Evolutionary conservation across 2,113 vertebrate species (phyloP), one percentile per base, ranked within the genome.

Genomic region (Monopterus albus): DNA sequence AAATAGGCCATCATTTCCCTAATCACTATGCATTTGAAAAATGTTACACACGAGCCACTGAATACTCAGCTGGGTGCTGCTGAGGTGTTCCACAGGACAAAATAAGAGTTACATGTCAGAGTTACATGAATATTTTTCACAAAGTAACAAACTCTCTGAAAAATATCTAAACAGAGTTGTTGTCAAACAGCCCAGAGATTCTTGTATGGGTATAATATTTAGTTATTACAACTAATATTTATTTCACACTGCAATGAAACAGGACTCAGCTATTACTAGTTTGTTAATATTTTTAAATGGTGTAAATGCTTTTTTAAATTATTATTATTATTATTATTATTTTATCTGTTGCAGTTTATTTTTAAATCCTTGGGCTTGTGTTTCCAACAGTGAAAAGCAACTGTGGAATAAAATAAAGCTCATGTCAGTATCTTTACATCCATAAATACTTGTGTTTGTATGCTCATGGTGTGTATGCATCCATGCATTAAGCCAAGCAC

Each of bases 71-170:
- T 39, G 31, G 31, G 51, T 71, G 40, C 42, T 49, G 50, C 46
- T 51, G 64, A 78, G 45, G 10, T 31, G 31, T 65, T 70, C 35
- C 53, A 33, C 51, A 46, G 75, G 59, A 61, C 69, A 69, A 72
- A 67, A 56, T 66, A 73, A 68, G 23, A 17, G 72, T 71, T 66
- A 66, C 71, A n/a, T n/a, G n/a, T n/a, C n/a, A n/a, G n/a, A n/a
- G n/a, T n/a, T n/a, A n/a, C n/a, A 47, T 18, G 43, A 72, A 73
- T 71, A 74, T 63, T 53, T 63, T 73, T 56, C 55, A 50, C n/a
- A 4, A 25, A 69, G 36, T 78, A 47, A 73, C 49, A 61, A 46
- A 56, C 57, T 61, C 42, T 26, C 47, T 10, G 40, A 49, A 55
- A 62, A 36, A 58, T 65, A 69, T 36, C 31, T 33, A 66, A 78